Evolutionary conservation across 2,797 vertebrate genomes (phyloP).

Genomic region (Amniataba percoides): DNA sequence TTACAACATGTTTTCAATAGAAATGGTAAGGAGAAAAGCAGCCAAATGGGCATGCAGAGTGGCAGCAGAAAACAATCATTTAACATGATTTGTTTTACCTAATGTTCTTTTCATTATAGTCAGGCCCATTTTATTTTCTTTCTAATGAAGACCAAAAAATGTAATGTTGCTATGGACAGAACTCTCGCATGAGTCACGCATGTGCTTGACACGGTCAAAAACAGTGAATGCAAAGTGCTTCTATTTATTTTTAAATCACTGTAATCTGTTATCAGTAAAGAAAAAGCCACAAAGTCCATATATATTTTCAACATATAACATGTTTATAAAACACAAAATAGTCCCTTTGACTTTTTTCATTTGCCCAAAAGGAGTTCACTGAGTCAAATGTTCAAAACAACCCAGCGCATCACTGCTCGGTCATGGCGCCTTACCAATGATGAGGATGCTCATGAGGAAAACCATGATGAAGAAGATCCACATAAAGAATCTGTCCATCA

Average conservation of each 20-base stretch:
- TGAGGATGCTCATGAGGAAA: constrained; percentile 95
- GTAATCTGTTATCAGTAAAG: background rate
- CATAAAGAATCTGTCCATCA: constrained; percentile 99
- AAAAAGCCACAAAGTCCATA: constrained; percentile 17
- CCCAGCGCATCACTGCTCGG: background rate
- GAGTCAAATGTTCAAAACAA: constrained; percentile 6
- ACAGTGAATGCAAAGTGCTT: constrained; percentile 10
- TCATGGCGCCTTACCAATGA: constrained; percentile 91
- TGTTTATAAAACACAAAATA: constrained; percentile 28
- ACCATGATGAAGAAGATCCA: constrained; percentile 99
- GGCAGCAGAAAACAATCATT: background rate
- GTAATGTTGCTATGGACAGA: background rate
- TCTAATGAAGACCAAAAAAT: background rate
- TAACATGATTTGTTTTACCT: background rate
- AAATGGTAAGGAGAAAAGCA: constrained; percentile 1
- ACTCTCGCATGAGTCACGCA: background rate
- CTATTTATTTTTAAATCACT: constrained; percentile 18
- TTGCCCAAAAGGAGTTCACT: constrained; percentile 8
- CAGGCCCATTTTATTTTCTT: background rate
- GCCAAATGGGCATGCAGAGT: constrained; percentile 4
- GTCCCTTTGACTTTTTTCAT: constrained; percentile 4
- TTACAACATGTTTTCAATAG: constrained; percentile 3
- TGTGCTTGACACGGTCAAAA: background rate
- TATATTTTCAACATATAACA: background rate
- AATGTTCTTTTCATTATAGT: background rate